These are phyloP conservation scores for Mesoclemmys tuberculata DNA, from an alignment of 2,113 vertebrate species.

Conservation along the genomic window DNA sequence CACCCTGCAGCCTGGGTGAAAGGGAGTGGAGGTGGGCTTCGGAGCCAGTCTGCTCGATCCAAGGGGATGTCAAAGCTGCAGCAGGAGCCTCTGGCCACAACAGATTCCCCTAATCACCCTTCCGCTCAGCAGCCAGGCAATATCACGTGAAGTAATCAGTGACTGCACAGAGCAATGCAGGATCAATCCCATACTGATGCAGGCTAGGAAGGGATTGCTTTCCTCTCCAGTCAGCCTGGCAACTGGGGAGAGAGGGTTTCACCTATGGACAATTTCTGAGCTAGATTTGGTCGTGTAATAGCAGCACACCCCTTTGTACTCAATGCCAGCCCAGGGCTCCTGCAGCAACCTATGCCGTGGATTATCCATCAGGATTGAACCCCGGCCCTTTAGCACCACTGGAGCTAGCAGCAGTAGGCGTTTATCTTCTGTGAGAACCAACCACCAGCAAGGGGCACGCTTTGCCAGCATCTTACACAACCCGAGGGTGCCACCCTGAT, in stretches of 20 bases:
- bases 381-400: fast-evolving
- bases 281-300: background rate
- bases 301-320: background rate
- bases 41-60: background rate
- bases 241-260: no score
- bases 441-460: fast-evolving
- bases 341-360: background rate
- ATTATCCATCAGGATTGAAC: background rate
- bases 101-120: background rate
- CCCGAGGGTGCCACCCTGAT: background rate
- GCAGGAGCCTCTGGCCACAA: fast-evolving
- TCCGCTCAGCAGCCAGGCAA: fast-evolving
- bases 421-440: background rate
- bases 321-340: background rate
- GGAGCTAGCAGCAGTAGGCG: background rate
- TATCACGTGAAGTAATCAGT: fast-evolving
- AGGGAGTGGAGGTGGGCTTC: background rate
- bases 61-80: background rate
- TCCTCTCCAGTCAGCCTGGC: background rate
- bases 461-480: background rate
- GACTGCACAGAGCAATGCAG: fast-evolving
- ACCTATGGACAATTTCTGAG: background rate
- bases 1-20: background rate
- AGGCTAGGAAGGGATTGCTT: background rate
- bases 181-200: background rate